Evolutionary conservation across 2,797 vertebrate species (phyloP).

Genomic region (Argentina silus): DNA sequence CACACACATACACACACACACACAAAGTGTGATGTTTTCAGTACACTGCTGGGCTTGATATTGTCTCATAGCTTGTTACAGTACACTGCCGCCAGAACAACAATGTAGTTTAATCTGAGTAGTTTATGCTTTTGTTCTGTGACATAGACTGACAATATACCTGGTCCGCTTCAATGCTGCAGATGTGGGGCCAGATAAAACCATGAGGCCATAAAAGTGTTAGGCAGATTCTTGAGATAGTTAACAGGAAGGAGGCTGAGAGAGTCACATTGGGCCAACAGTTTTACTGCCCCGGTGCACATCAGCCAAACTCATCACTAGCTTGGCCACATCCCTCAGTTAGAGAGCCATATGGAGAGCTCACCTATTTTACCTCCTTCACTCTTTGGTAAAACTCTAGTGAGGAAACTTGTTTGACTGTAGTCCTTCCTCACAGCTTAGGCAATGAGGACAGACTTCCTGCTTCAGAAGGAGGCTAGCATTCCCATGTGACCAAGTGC

Average conservation of each 20-base stretch:
- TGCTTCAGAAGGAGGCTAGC: slow-evolving; percentile 9
- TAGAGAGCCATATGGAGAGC: slow-evolving; percentile 28
- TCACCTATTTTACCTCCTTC: slow-evolving; percentile 9
- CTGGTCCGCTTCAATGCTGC: neutral
- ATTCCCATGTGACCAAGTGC: slow-evolving; percentile 26
- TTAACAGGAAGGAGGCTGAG: slow-evolving; percentile 39
- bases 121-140: slow-evolving; percentile 5
- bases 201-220: slow-evolving; percentile 34
- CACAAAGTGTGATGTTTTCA: neutral
- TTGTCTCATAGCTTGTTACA: slow-evolving; percentile 3
- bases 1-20: neutral
- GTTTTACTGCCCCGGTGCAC: slow-evolving; percentile 36
- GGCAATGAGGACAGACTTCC: neutral
- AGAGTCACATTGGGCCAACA: slow-evolving; percentile 30
- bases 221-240: slow-evolving; percentile 36
- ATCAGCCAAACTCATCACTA: slow-evolving; percentile 58
- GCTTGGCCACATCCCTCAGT: slow-evolving; percentile 39
- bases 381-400: neutral
- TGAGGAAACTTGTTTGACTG: neutral
- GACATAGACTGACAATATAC: neutral
- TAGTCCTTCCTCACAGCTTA: neutral
- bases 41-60: neutral
- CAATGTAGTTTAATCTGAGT: slow-evolving; percentile 7
- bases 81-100: neutral
- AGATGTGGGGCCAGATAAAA: slow-evolving; percentile 41